Conservation (phyloP, 2,113 vertebrate genomes). For the Lontra canadensis region DNA sequence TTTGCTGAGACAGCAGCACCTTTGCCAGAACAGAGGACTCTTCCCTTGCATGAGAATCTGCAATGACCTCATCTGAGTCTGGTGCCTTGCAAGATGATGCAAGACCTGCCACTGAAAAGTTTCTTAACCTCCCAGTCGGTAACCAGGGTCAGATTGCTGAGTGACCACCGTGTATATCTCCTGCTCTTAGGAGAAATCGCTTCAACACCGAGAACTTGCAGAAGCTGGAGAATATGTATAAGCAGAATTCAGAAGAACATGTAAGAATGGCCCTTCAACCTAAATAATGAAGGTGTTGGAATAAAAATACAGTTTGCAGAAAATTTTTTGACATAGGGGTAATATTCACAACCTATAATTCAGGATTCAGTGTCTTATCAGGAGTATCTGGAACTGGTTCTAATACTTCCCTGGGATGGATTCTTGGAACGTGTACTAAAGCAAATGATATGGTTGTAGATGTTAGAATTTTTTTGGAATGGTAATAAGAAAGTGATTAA, state of each 20-base stretch:
- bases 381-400: not conserved
- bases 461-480: not conserved
- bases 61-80: not conserved
- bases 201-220: not conserved
- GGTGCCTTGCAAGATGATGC: not conserved
- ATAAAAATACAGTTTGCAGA: not conserved
- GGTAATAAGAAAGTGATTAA: not conserved
- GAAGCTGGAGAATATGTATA: not conserved
- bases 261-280: not conserved
- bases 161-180: not conserved
- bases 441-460: not conserved
- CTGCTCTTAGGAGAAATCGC: not conserved
- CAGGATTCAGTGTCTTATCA: not conserved
- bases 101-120: not conserved
- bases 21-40: not conserved
- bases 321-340: not conserved
- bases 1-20: not conserved
- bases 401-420: not conserved
- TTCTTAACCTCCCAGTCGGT: not conserved
- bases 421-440: not conserved
- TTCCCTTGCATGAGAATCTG: not conserved
- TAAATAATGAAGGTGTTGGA: not conserved
- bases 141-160: not conserved
- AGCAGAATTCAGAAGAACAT: not conserved
- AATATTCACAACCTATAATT: not conserved